Conservation (phyloP, 2,888 invertebrate genomes). For the Ormyrus rosae region DNA sequence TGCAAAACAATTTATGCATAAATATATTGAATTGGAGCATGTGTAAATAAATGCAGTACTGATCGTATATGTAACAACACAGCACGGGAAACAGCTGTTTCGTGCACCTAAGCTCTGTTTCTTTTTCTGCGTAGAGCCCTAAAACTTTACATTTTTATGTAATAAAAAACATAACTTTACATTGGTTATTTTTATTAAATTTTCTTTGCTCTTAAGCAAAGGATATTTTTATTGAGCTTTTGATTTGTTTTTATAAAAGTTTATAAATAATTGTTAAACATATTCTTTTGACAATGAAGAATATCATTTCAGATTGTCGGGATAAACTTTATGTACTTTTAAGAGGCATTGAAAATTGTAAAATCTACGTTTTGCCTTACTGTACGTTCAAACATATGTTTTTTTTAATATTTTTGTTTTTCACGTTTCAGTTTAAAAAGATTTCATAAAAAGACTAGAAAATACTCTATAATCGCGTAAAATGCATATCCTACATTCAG, state of each 20-base stretch:
- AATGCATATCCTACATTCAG: not conserved
- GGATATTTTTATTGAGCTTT: not conserved
- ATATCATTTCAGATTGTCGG: constrained; percentile 1
- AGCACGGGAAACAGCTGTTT: no score
- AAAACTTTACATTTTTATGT: not conserved
- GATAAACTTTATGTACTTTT: constrained; percentile 12
- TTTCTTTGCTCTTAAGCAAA: constrained; percentile 1
- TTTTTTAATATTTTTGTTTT: not conserved
- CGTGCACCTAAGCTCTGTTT: no score
- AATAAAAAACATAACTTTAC: constrained; percentile 16
- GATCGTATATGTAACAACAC: no score
- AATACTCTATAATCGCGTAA: not conserved
- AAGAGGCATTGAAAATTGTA: not conserved
- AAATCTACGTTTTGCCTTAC: not conserved
- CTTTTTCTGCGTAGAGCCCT: no score
- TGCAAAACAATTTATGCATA: no score
- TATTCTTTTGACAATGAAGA: not conserved
- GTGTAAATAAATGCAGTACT: no score
- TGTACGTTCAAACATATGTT: not conserved
- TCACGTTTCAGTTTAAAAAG: not conserved
- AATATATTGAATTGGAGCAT: no score
- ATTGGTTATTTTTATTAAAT: not conserved
- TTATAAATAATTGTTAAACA: not conserved
- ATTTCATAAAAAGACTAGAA: constrained; percentile 3
- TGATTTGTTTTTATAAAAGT: not conserved